Base-by-base conservation (phyloP, 2,113 vertebrate species). In the Ancistrus triradiatus region DNA sequence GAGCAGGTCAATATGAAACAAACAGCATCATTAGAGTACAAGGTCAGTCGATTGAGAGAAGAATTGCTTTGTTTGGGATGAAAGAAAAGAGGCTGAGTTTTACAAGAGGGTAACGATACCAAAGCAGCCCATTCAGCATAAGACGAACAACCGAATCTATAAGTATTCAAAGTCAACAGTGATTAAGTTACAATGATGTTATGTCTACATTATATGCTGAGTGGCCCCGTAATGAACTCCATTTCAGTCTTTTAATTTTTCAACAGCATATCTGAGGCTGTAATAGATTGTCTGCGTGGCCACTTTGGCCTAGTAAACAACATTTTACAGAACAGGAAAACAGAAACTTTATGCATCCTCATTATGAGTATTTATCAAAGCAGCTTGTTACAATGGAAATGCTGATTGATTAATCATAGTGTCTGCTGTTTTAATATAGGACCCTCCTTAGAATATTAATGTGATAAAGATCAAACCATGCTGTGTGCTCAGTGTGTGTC, bases 351-450 rank as follows among this genome's bases (percentile, higher is more conserved):
- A 42, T 66, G 55, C 21, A 27, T 42, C 40, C 38, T 58, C 58
- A 66, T 58, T 50, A 59, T 3, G 5, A 10, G 40, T 58, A 58
- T 43, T 58, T 38, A 59, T 59, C 35, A 59, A 35, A 50, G 53
- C 46, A 15, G 53, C 35, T 57, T 57, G 53, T 42, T 21, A 15
- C 52, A 40, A 66, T 66, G 63, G 48, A 66, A 66, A 66, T 66
- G 44, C 37, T 66, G 64, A 66, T 59, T 66, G 64, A 66, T 66
- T 66, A 66, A 66, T 58, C 64, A 59, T 59, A 42, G 44, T 6
- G 53, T 56, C 43, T 66, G 53, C 22, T 14, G 22, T 59, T 50
- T 66, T 50, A 50, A 66, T 58, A 58, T 42, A 50, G 64, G 33
- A 28, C 44, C 15, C 53, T 49, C 46, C 37, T 33, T 59, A 28